Conservation (phyloP, 2,113 vertebrate genomes). For the Pelobates fuscus region DNA sequence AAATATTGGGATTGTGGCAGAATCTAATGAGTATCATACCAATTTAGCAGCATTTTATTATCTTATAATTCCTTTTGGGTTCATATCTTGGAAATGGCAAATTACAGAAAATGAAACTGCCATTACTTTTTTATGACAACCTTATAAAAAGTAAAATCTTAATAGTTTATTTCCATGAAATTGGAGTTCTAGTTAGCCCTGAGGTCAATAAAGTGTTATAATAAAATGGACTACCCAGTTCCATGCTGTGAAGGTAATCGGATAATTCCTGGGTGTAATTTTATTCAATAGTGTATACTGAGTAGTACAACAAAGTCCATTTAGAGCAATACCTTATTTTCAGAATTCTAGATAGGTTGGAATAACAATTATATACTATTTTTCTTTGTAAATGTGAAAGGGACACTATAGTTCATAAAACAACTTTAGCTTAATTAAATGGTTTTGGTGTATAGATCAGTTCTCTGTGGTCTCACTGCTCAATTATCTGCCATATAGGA, state of each 20-base stretch:
- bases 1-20: slow-evolving; percentile 23
- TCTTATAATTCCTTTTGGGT: slow-evolving; percentile 35
- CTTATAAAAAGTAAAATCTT: slow-evolving; percentile 44
- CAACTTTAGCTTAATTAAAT: too few species aligned
- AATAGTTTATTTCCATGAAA: slow-evolving; percentile 48
- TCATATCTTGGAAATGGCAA: slow-evolving; percentile 1
- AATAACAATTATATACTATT: too few species aligned
- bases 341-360: too few species aligned
- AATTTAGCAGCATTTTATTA: slow-evolving; percentile 21
- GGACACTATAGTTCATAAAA: too few species aligned
- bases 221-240: slow-evolving; percentile 9
- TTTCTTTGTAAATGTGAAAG: too few species aligned
- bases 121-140: slow-evolving; percentile 41
- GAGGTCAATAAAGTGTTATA: slow-evolving; percentile 48
- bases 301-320: too few species aligned
- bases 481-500: too few species aligned
- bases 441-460: too few species aligned
- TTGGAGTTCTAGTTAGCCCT: slow-evolving; percentile 45
- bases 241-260: background rate
- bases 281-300: background rate
- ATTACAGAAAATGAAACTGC: slow-evolving; percentile 23
- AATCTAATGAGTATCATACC: slow-evolving; percentile 18
- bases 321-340: too few species aligned
- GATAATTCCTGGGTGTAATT: background rate
- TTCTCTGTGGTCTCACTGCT: too few species aligned